Evolutionary conservation across 2,113 vertebrate genomes (phyloP).

Genomic region (Myiagra hebetior): DNA sequence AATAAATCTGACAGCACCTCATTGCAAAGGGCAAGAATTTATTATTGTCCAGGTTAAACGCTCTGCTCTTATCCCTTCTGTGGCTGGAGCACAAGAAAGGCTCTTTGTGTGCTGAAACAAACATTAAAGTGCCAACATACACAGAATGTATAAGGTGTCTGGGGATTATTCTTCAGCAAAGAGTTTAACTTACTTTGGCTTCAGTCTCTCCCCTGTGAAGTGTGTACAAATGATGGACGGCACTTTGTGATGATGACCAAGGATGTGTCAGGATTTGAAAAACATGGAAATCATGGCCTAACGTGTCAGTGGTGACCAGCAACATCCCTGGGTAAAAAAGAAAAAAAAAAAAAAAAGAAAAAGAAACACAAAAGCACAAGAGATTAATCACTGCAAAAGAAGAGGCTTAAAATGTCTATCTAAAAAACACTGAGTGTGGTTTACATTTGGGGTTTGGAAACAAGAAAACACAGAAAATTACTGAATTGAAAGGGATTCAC

Average conservation of each 20-base stretch:
- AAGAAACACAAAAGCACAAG: slow-evolving; percentile 15
- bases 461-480: neutral
- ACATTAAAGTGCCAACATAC: slow-evolving; percentile 48
- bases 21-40: slow-evolving; percentile 59
- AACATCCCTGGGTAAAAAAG: slow-evolving; percentile 84
- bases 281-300: slow-evolving; percentile 97
- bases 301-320: slow-evolving; percentile 91
- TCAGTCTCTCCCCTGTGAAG: slow-evolving; percentile 98
- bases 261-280: slow-evolving; percentile 98
- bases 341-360: neutral
- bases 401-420: neutral
- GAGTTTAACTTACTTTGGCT: slow-evolving; percentile 87
- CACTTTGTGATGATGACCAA: slow-evolving; percentile 94
- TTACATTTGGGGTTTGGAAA: neutral
- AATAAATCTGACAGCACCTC: slow-evolving; percentile 67
- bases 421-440: neutral
- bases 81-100: slow-evolving; percentile 36
- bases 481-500: neutral
- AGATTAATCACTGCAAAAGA: slow-evolving; percentile 6
- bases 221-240: slow-evolving; percentile 96
- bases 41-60: slow-evolving; percentile 54
- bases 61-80: slow-evolving; percentile 45
- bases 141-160: slow-evolving; percentile 32
- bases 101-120: slow-evolving; percentile 61
- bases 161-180: slow-evolving; percentile 55